Conservation (phyloP, 2,888 invertebrate genomes). For the Acleris sparsana region DNA sequence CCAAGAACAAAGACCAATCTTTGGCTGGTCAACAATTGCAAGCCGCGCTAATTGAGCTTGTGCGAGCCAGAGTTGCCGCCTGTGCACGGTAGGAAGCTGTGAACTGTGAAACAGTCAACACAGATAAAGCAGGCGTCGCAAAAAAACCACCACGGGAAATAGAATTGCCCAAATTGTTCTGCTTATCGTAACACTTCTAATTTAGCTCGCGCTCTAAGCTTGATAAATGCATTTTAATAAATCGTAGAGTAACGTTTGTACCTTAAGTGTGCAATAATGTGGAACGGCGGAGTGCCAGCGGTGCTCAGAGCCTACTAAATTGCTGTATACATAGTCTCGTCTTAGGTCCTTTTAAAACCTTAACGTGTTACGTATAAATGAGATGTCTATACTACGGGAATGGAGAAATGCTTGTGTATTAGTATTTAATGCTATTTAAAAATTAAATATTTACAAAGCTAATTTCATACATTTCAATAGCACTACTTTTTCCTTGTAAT, state of each 20-base stretch:
- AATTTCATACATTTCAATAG: no score
- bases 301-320: constrained; percentile 14
- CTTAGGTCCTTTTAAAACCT: no score
- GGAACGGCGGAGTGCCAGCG: constrained; percentile 16
- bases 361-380: no score
- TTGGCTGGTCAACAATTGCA: no score
- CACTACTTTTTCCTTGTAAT: no score
- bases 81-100: background rate
- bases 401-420: no score
- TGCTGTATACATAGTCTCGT: background rate
- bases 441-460: no score
- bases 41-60: no score
- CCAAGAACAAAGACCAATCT: no score
- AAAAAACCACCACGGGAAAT: constrained; percentile 5
- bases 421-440: no score
- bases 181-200: constrained; percentile 40
- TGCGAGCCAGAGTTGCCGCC: background rate
- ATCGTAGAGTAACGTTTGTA: constrained; percentile 36
- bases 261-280: constrained; percentile 13
- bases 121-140: background rate
- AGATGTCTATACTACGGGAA: no score
- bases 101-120: constrained; percentile 1
- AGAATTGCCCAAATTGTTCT: constrained; percentile 38
- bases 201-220: constrained; percentile 45
- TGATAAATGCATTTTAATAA: constrained; percentile 56